Conservation (phyloP, 2,888 invertebrate genomes). For the Miltochrista miniata region DNA sequence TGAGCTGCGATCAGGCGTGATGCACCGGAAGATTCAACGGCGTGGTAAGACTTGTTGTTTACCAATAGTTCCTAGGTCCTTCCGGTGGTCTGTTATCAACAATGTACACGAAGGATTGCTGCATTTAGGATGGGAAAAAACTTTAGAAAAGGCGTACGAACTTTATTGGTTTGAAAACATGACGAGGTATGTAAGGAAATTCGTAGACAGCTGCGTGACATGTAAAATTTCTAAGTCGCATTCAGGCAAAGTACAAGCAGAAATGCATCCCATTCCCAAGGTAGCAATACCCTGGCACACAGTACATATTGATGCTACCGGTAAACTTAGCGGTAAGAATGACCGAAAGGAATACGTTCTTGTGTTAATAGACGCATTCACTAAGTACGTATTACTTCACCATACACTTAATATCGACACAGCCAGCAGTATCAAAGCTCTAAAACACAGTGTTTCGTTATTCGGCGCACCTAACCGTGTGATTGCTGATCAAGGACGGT, state of each 20-base stretch:
- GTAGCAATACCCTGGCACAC: slow-evolving; percentile 8
- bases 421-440: slow-evolving; percentile 3
- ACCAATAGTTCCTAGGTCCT: slow-evolving; percentile 4
- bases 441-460: slow-evolving; percentile 5
- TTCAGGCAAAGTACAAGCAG: slow-evolving; percentile 38
- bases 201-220: slow-evolving; percentile 41
- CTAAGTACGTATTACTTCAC: slow-evolving; percentile 4
- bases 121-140: slow-evolving; percentile 21
- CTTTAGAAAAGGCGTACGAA: too few relatives aligned
- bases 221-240: slow-evolving; percentile 38
- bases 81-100: too few relatives aligned
- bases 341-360: too few relatives aligned
- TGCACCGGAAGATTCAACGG: slow-evolving; percentile 5
- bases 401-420: slow-evolving; percentile 8
- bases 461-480: slow-evolving; percentile 10
- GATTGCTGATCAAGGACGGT: slow-evolving; percentile 10
- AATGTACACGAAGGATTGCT: slow-evolving; percentile 3
- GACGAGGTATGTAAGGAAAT: too few relatives aligned
- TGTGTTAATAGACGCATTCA: too few relatives aligned
- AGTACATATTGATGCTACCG: slow-evolving; percentile 10
- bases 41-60: neutral
- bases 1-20: neutral
- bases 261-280: too few relatives aligned
- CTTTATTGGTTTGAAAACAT: too few relatives aligned
- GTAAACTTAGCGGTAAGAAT: slow-evolving; percentile 16